Evolutionary conservation across 2,113 vertebrate genomes (phyloP).

Genomic region (Phalacrocorax aristotelis): DNA sequence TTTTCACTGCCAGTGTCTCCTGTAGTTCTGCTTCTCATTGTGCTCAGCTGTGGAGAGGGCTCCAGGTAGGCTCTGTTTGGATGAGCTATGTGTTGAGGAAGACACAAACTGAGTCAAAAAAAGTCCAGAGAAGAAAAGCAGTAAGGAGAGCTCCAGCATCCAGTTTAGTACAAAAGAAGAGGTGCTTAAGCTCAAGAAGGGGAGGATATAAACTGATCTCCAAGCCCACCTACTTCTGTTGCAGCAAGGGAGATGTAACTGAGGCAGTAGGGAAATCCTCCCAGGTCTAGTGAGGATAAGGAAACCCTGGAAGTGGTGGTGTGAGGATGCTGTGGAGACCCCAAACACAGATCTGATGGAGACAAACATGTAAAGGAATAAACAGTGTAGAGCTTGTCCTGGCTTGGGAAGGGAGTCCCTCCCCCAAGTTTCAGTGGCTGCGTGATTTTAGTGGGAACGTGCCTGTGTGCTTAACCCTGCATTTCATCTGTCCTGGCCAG

Average conservation of each 20-base stretch:
- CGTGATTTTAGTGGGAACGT: accelerated
- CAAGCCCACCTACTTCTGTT: background rate
- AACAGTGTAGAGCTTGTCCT: accelerated
- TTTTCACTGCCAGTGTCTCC: background rate
- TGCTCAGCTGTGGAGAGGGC: accelerated
- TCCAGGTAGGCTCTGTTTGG: background rate
- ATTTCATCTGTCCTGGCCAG: background rate
- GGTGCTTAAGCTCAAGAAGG: background rate
- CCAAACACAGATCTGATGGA: background rate
- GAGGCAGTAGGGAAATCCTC: background rate
- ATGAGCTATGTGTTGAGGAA: background rate
- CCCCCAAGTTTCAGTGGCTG: background rate
- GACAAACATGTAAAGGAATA: background rate
- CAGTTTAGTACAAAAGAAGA: background rate
- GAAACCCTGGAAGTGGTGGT: background rate
- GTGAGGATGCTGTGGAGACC: background rate
- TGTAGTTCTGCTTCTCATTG: background rate
- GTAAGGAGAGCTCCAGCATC: background rate
- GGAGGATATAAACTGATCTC: background rate
- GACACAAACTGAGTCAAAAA: background rate
- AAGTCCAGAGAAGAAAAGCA: background rate
- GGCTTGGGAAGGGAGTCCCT: background rate
- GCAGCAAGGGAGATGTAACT: background rate
- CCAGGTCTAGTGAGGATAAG: background rate
- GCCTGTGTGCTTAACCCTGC: background rate